Conservation (phyloP, 2,113 vertebrate genomes). For the Channa argus region DNA sequence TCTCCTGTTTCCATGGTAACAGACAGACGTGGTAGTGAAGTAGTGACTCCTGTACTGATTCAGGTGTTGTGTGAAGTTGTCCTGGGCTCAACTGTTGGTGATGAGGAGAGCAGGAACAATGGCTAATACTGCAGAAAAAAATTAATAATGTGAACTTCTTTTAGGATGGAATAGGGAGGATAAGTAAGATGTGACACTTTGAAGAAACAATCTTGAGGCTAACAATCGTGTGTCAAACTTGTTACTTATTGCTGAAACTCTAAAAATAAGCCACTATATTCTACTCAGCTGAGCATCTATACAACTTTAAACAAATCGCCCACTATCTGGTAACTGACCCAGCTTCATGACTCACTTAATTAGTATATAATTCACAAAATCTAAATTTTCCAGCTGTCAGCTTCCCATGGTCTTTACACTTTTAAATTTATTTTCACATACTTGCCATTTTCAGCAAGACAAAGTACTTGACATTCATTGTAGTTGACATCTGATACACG, state of each 20-base stretch:
- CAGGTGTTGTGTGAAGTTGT: conserved; percentile 47
- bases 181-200: not conserved
- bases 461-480: not conserved
- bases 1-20: conserved; percentile 55
- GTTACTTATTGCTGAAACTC: conserved; percentile 2
- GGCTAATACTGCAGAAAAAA: conserved; percentile 21
- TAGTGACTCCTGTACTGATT: conserved; percentile 44
- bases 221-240: conserved; percentile 4
- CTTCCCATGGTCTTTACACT: not conserved
- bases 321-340: not conserved
- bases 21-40: conserved; percentile 47
- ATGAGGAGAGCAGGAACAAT: not conserved
- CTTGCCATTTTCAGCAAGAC: not conserved
- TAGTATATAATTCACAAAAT: not conserved
- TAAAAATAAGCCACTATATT: not conserved
- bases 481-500: not conserved
- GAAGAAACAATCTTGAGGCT: not conserved
- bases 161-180: conserved; percentile 8
- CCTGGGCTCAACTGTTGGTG: conserved; percentile 19
- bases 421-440: not conserved
- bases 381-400: conserved; percentile 1
- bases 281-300: conserved; percentile 3
- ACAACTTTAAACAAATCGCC: conserved; percentile 12
- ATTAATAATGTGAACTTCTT: conserved; percentile 25
- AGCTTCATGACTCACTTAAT: conserved; percentile 14